These are phyloP conservation scores for Scaptomyza hsui DNA, from an alignment of 1,140 invertebrate genomes.

Conservation along the genomic window DNA sequence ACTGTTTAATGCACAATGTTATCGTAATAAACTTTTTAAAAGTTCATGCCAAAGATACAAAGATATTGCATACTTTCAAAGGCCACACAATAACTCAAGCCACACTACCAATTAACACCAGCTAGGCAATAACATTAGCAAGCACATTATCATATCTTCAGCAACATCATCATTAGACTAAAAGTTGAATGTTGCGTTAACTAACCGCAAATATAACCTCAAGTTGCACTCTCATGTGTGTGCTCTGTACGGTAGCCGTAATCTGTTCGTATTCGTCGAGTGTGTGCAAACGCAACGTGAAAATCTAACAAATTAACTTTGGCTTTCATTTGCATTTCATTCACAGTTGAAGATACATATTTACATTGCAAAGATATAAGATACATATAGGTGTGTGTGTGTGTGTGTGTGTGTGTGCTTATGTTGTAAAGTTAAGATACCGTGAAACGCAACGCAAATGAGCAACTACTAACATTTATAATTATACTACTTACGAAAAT, in stretches of 20 bases:
- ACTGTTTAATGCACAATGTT: too few relatives aligned
- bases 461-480: constrained; percentile 58
- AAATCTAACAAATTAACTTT: constrained; percentile 82
- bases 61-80: background rate
- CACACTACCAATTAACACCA: constrained; percentile 5
- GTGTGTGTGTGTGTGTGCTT: background rate
- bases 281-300: constrained; percentile 49
- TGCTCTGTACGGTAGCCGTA: constrained; percentile 8
- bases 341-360: constrained; percentile 54
- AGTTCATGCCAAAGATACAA: background rate
- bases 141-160: constrained; percentile 34
- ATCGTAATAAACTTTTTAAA: background rate
- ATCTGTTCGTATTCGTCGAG: constrained; percentile 3
- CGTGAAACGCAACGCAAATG: constrained; percentile 46
- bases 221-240: constrained; percentile 21
- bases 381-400: background rate
- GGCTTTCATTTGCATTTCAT: constrained; percentile 78
- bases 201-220: constrained; percentile 25
- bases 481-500: constrained; percentile 38
- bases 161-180: constrained; percentile 41
- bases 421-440: constrained; percentile 38
- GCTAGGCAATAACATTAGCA: background rate
- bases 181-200: constrained; percentile 7
- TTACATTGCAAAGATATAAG: background rate
- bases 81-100: background rate